A percentile compares a stretch with the other conserved stretches of the same genome.
Evolutionary conservation across 2,113 vertebrate species (phyloP).

Genomic region (Syrmaticus mikado): DNA sequence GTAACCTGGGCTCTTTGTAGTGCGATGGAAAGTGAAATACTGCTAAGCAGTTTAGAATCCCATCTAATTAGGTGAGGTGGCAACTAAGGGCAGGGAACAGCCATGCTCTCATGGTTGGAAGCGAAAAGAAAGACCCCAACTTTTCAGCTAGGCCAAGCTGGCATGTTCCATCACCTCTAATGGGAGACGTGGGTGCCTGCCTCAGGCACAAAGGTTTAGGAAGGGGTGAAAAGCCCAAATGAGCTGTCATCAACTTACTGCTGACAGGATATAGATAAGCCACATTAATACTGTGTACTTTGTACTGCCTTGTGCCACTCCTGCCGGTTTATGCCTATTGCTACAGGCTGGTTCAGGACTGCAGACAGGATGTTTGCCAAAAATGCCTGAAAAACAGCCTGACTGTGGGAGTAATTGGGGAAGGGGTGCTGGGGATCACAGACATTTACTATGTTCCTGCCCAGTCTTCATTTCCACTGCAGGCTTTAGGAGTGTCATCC

Average conservation of each 20-base stretch:
- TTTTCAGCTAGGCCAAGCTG: background rate
- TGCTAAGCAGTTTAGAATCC: slow-evolving; percentile 56
- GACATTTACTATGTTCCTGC: background rate
- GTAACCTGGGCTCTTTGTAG: slow-evolving; percentile 36
- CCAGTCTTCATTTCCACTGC: background rate
- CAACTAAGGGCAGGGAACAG: background rate
- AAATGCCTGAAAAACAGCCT: fast-evolving
- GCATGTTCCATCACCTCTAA: background rate
- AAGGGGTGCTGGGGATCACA: background rate
- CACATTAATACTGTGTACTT: background rate
- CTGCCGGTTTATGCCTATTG: background rate
- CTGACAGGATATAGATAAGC: slow-evolving; percentile 43
- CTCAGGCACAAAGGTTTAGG: background rate
- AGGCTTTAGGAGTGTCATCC: background rate
- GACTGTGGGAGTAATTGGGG: background rate
- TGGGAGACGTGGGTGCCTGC: background rate
- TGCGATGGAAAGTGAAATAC: slow-evolving; percentile 47
- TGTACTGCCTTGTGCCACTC: slow-evolving; percentile 34
- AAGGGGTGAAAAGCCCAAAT: background rate
- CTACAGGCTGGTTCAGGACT: background rate
- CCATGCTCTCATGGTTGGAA: background rate
- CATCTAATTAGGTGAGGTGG: slow-evolving; percentile 25
- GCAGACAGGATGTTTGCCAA: background rate
- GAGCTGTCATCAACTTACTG: background rate
- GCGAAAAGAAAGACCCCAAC: background rate